Percentiles rank a stretch among this genome's conserved stretches.
phyloP scores from a whole-genome alignment of 2,888 invertebrate genomes.

The Eutolmus rufibarbis region DNA sequence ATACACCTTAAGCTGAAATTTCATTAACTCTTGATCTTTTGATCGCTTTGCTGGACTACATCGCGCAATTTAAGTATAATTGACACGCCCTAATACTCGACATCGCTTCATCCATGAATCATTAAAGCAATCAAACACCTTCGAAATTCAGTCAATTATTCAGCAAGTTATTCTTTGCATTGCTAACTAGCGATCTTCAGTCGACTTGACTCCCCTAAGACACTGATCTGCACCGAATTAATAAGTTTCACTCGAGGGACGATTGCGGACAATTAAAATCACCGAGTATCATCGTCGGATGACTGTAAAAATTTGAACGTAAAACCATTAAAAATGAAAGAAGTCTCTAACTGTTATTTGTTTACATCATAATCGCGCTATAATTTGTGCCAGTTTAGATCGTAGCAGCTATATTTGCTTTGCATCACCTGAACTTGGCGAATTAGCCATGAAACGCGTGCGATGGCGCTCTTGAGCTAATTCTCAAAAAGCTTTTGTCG shows the following conservation, averaged over 20 bases:
- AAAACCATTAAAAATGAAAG: conserved; percentile 5
- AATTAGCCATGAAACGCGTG: conserved; percentile 7
- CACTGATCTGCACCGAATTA: neutral
- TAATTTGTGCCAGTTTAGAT: neutral
- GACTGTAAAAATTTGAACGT: neutral
- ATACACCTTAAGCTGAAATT: neutral
- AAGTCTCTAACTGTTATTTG: neutral
- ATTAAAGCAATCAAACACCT: neutral
- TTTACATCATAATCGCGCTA: neutral
- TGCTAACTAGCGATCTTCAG: neutral
- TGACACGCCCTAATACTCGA: conserved; percentile 21
- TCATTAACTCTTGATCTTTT: neutral
- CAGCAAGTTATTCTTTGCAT: neutral
- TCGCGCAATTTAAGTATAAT: neutral
- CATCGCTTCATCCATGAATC: neutral
- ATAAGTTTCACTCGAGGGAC: neutral
- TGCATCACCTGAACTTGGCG: neutral
- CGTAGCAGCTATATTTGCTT: neutral
- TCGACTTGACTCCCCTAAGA: neutral
- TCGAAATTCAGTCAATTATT: neutral
- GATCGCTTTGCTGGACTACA: neutral
- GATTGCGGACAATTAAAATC: neutral
- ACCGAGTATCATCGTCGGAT: neutral
- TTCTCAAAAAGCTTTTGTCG: neutral
- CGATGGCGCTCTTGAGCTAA: conserved; percentile 11